Base-by-base conservation (phyloP, 2,113 vertebrate genomes). In the Opisthocomus hoazin region DNA sequence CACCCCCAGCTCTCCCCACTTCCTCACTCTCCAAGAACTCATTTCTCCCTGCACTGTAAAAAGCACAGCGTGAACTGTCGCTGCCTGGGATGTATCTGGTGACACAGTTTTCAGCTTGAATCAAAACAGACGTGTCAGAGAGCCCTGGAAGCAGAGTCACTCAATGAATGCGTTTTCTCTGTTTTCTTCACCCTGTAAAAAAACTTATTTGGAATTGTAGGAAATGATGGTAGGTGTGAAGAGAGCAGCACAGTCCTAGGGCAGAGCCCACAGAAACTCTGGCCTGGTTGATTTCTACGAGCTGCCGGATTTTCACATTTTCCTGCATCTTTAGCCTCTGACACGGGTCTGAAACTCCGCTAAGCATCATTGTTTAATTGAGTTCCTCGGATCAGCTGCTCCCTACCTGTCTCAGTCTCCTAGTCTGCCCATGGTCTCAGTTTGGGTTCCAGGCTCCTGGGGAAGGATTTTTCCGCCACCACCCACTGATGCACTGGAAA, bases 401-500 rank as follows among this genome's bases (percentile, higher is more conserved):
- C 46, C 34, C 48, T 89, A 68, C 89, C 89, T 91, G 60, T 70
- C 56, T 84, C 1, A 0, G 36, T 26, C 80, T 94, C 3, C 1
- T n/a, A 76, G 64, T 80, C 60, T 9, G 0, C 77, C 80, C 69
- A 54, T 32, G 0, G 34, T 41, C 79, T 81, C 73, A 36, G 26
- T 84, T 82, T 84, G 65, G 90, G 80, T 91, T 81, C 76, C 9
- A 23, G 0, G 0, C 39, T 81, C 80, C 51, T 93, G 1, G 0
- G 80, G 73, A 95, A 91, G 69, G 84, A 89, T 92, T 91, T 81
- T 78, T 89, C 50, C 43, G 29, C 87, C 91, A 68, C 73, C 77
- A 71, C 80, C 60, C 76, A 84, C 93, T 50, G 65, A 54, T 87
- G 94, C 68, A 84, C 95, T 86, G 93, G 84, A 86, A 93, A 54